Conservation (phyloP, 1,140 invertebrate genomes). For the Chrysopa pallens region DNA sequence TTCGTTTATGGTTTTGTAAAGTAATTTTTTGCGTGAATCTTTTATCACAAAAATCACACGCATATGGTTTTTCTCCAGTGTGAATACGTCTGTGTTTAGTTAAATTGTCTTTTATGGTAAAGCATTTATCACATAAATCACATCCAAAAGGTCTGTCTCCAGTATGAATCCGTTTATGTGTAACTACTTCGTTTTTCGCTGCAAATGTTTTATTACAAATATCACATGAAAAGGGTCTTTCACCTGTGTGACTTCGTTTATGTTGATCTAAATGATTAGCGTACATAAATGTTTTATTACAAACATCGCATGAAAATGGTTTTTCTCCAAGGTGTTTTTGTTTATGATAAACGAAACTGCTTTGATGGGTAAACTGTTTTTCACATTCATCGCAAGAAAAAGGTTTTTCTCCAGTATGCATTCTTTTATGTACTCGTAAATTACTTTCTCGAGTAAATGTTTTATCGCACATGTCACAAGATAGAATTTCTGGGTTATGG, state of each 20-base stretch:
- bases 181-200: slow-evolving; percentile 6
- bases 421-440: slow-evolving; percentile 24
- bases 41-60: too few relatives aligned
- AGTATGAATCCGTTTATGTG: slow-evolving; percentile 2
- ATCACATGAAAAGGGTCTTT: slow-evolving; percentile 22
- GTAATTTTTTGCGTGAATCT: too few relatives aligned
- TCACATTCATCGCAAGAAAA: slow-evolving; percentile 24
- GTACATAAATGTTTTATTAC: slow-evolving; percentile 23
- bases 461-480: neutral
- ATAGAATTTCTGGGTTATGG: neutral
- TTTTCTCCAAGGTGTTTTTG: slow-evolving; percentile 27
- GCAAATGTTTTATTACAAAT: slow-evolving; percentile 18
- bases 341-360: slow-evolving; percentile 25
- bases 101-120: slow-evolving; percentile 16
- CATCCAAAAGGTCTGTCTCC: slow-evolving; percentile 6
- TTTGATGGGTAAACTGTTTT: slow-evolving; percentile 24
- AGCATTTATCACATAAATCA: slow-evolving; percentile 18
- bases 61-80: slow-evolving; percentile 3
- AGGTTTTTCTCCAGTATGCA: slow-evolving; percentile 27
- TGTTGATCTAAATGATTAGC: slow-evolving; percentile 24
- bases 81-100: slow-evolving; percentile 16
- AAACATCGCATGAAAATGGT: slow-evolving; percentile 23
- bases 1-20: too few relatives aligned
- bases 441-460: slow-evolving; percentile 19
- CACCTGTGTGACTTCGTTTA: slow-evolving; percentile 15